These are phyloP conservation scores for Malthinus flaveolus DNA, from an alignment of 2,888 invertebrate species.

Conservation along the genomic window DNA sequence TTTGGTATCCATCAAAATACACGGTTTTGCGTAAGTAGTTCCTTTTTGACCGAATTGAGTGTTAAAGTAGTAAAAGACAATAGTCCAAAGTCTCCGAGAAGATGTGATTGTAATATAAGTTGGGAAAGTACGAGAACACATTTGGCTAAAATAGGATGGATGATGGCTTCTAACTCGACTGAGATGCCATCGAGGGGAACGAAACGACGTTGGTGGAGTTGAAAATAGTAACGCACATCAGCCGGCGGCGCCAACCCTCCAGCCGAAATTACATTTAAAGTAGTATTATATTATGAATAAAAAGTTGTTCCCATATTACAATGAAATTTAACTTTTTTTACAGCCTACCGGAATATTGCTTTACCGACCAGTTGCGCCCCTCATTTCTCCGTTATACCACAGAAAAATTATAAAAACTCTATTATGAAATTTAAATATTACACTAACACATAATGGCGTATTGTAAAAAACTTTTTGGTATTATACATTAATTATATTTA, in stretches of 20 bases:
- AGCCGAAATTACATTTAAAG: conserved; percentile 34
- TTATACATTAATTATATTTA: too few relatives aligned
- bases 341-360: conserved; percentile 43
- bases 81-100: conserved; percentile 12
- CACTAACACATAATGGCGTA: not conserved
- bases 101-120: conserved; percentile 25
- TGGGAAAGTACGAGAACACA: conserved; percentile 18
- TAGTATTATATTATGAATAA: conserved; percentile 35
- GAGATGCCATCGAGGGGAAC: conserved; percentile 26
- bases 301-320: conserved; percentile 36
- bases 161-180: conserved; percentile 21
- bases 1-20: conserved; percentile 12
- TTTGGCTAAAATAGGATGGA: conserved; percentile 23
- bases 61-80: conserved; percentile 22
- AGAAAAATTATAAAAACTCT: conserved; percentile 12
- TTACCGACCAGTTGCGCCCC: conserved; percentile 49
- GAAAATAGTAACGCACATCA: conserved; percentile 27
- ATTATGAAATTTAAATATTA: conserved; percentile 19
- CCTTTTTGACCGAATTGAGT: conserved; percentile 23
- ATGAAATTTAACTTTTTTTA: conserved; percentile 39
- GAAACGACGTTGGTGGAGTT: conserved; percentile 19
- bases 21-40: conserved; percentile 16
- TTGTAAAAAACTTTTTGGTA: too few relatives aligned
- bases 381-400: conserved; percentile 7
- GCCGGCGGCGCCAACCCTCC: conserved; percentile 34